Percentiles rank a stretch among this genome's conserved stretches.
phyloP scores from a whole-genome alignment of 2,888 invertebrate genomes.

The Heliconius ethilla region DNA sequence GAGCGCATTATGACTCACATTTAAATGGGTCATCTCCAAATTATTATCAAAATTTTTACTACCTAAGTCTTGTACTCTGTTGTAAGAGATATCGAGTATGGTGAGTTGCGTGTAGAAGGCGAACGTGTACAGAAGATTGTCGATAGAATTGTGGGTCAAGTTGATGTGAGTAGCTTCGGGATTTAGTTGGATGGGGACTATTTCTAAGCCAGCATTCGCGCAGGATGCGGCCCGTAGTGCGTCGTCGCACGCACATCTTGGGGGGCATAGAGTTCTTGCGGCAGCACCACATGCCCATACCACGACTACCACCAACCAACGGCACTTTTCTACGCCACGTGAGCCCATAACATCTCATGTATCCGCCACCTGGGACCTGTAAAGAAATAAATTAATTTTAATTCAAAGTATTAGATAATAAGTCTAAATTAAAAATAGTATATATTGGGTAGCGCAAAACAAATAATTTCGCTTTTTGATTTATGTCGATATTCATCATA shows the following conservation, averaged over 20 bases:
- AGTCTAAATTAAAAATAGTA: neutral
- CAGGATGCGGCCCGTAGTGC: slow-evolving; percentile 88
- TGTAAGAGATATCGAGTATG: slow-evolving; percentile 90
- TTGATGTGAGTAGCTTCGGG: slow-evolving; percentile 92
- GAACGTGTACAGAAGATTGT: slow-evolving; percentile 88
- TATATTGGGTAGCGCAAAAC: no score
- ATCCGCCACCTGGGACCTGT: slow-evolving; percentile 69
- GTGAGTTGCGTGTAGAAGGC: slow-evolving; percentile 90
- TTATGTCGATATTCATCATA: no score
- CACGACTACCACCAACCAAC: slow-evolving; percentile 79
- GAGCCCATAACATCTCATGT: slow-evolving; percentile 82
- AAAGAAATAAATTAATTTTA: slow-evolving; percentile 51
- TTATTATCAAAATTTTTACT: slow-evolving; percentile 91
- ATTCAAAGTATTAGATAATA: neutral
- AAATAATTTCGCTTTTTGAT: no score
- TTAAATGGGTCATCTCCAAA: slow-evolving; percentile 86
- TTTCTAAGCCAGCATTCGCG: slow-evolving; percentile 89
- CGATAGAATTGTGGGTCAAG: slow-evolving; percentile 91
- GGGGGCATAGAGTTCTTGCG: slow-evolving; percentile 87
- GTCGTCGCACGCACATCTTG: slow-evolving; percentile 91
- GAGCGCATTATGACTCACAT: slow-evolving; percentile 89
- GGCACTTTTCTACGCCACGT: slow-evolving; percentile 76
- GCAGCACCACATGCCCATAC: slow-evolving; percentile 80
- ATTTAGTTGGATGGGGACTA: slow-evolving; percentile 94
- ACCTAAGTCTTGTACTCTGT: slow-evolving; percentile 90